Base-by-base conservation (phyloP, 92 coral and sea anemone species). In the Porites evermanni region DNA sequence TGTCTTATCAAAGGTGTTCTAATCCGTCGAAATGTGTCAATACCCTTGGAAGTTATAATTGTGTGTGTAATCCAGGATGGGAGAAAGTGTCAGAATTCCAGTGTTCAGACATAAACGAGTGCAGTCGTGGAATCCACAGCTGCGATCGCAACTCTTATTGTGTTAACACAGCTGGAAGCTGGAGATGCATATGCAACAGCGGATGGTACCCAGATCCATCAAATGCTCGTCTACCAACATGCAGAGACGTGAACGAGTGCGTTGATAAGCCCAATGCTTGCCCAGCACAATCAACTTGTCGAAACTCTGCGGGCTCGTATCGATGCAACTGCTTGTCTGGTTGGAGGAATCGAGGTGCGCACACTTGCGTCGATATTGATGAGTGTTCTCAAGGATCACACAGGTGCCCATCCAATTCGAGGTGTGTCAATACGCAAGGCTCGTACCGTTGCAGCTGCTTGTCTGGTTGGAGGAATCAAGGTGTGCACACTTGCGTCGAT, bases 121-220 rank as follows among this genome's bases (percentile, higher is more conserved):
- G 98, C 79, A 88, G 93, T 26, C 94, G 87, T 18, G 94, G 94
- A 12, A 84, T 88, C 52, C 91, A 91, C 64, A 88, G 86, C 53
- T 94, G 97, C 66, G 88, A 89, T 12, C 84, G 60, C 6, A 86
- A 88, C 47, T 87, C 97, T 44, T 78, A 73, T 51, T 96, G 98
- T 83, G 93, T 92, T 29, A 96, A 96, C 69, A 96, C 98, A 17
- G 63, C 91, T 1, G 98, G 98, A 12, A 96, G 98, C 67, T 96
- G 93, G 91, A 89, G 89, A 61, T 96, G 98, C 77, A 79, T 87
- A 21, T 96, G 98, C 82, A 91, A 80, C 73, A 85, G 61, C 2
- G 96, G 96, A 6, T 91, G 92, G 92, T 88, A 91, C 66, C 90
- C 94, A 70, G 92, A 74, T 66, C 94, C 94, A 12, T 6, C 72